Evolutionary conservation across 30 jellyfish, hydroid and myxozoan species (phyloP), one percentile per base, ranked within the genome.

Genomic region (Hydra vulgaris): DNA sequence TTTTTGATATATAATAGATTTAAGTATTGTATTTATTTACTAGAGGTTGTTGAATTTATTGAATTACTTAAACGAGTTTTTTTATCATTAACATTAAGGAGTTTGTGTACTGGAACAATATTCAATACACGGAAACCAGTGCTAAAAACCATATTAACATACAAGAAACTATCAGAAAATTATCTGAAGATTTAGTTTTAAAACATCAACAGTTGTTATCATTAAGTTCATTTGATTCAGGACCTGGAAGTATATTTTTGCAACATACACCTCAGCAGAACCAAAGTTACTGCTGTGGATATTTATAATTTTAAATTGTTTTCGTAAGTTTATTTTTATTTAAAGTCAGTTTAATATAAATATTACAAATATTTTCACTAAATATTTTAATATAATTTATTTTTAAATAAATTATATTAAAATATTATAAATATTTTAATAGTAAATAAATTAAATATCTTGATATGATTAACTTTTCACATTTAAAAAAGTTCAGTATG

Each of bases 121-220:
- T 80, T 17, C 70, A 16, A 16, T 67, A 15, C 72, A 66, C 25
- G 7, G 81, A 23, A 18, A 70, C 87, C 23, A 66, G 87, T 66
- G 87, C 87, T 4, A 66, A 80, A 55, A 22, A 26, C n/a, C 53
- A 21, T 66, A 69, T 26, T 0, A 80, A 80, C 72, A 24, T 80
- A 18, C 66, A 17, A 70, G 87, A 66, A 21, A 61, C 70, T 4
- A 56, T 80, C 67, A 16, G 16, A 18, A 56, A 66, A 67, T 19
- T 80, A 18, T 66, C 87, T 17, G 85, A 80, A 80, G 84, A 66
- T 69, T 80, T 80, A 79, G 83, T 80, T 23, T 40, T 23, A 23
- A 85, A n/a, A 26, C 74, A 80, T 19, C 18, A 61, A 1, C 87
- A 80, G 69, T 54, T 70, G 26, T 16, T 20, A 25, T 70, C 87